These are phyloP conservation scores for Aleadryas rufinucha DNA, from an alignment of 2,113 vertebrate species.

Conservation along the genomic window DNA sequence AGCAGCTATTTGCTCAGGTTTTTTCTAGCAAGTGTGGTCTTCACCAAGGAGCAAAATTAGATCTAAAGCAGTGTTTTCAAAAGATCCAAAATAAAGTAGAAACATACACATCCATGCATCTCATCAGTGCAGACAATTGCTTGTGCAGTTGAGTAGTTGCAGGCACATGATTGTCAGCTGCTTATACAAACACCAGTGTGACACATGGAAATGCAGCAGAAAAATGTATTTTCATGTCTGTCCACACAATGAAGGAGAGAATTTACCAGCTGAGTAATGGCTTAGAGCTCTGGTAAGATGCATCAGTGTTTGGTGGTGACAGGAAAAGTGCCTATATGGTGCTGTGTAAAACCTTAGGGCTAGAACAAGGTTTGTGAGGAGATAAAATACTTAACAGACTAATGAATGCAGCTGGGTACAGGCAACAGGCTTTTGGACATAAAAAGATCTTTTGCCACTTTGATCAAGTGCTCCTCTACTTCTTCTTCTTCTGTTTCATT, in stretches of 20 bases:
- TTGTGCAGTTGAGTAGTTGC: neutral
- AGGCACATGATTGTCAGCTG: neutral
- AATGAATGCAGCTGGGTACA: neutral
- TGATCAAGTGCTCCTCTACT: neutral
- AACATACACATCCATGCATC: neutral
- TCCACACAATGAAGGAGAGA: neutral
- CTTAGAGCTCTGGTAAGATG: neutral
- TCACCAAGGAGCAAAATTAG: neutral
- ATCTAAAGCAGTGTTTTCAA: neutral
- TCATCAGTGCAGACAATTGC: neutral
- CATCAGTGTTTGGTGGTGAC: neutral
- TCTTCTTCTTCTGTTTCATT: neutral
- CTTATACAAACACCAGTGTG: neutral
- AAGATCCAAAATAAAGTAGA: neutral
- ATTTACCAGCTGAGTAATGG: neutral
- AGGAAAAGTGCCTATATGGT: neutral
- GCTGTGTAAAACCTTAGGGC: neutral
- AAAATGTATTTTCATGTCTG: neutral
- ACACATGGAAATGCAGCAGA: neutral
- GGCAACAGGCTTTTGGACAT: neutral
- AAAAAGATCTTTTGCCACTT: neutral
- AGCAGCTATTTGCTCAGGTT: neutral
- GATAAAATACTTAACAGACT: neutral
- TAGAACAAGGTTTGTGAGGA: neutral
- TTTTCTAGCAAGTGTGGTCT: neutral